phyloP scores from a whole-genome alignment of 2,113 vertebrate genomes.

The Campylomormyrus tamandua region DNA sequence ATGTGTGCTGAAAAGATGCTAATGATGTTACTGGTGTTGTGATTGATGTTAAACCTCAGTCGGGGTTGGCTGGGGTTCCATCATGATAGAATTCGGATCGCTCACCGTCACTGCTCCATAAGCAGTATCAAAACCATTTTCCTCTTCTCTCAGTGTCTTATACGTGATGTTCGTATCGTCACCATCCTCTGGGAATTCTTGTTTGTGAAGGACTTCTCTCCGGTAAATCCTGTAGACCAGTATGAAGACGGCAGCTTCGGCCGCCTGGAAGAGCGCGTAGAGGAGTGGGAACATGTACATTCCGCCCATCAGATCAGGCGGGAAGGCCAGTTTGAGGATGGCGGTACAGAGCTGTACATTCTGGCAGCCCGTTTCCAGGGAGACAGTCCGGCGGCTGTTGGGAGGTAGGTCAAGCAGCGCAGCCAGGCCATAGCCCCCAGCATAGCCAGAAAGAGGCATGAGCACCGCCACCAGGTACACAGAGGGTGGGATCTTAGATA shows the following conservation, averaged over 20 bases:
- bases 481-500: slow-evolving; percentile 78
- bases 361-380: slow-evolving; percentile 91
- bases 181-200: slow-evolving; percentile 61
- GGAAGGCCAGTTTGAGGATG: slow-evolving; percentile 92
- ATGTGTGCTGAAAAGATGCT: not conserved
- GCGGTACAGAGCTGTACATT: slow-evolving; percentile 96
- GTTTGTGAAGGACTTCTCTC: slow-evolving; percentile 70
- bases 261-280: slow-evolving; percentile 88
- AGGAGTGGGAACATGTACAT: slow-evolving; percentile 98
- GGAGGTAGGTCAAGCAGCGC: slow-evolving; percentile 76
- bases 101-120: slow-evolving; percentile 77
- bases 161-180: slow-evolving; percentile 82
- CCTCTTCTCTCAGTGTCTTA: slow-evolving; percentile 83
- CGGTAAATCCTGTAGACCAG: slow-evolving; percentile 80
- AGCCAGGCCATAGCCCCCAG: slow-evolving; percentile 82
- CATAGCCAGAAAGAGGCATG: slow-evolving; percentile 85
- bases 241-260: slow-evolving; percentile 86
- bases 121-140: slow-evolving; percentile 65
- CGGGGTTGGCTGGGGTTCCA: slow-evolving; percentile 56
- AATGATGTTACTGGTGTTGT: not conserved
- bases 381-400: slow-evolving; percentile 79
- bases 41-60: slow-evolving; percentile 48
- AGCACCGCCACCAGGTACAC: slow-evolving; percentile 85
- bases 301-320: slow-evolving; percentile 77
- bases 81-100: slow-evolving; percentile 56